Evolutionary conservation across 2,113 vertebrate genomes (phyloP).

Genomic region (Abramis brama): DNA sequence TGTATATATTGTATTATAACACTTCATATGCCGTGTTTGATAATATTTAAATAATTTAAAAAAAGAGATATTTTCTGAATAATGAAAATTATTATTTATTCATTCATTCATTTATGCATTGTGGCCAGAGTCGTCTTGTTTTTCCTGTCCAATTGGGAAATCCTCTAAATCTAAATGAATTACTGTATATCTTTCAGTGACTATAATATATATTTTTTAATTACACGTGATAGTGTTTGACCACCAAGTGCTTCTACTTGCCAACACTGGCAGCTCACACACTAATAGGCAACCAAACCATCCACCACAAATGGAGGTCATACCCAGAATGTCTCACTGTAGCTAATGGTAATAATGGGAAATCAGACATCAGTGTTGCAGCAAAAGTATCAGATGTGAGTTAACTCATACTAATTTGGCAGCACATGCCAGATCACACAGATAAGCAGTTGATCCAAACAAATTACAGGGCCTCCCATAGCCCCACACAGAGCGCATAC

Average conservation of each 20-base stretch:
- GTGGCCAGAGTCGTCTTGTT: too few species aligned
- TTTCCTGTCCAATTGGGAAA: too few species aligned
- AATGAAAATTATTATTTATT: too few species aligned
- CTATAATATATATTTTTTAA: background rate
- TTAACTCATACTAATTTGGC: constrained; percentile 39
- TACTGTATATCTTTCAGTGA: background rate
- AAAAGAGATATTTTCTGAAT: too few species aligned
- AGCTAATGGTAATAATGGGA: constrained; percentile 41
- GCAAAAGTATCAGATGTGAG: background rate
- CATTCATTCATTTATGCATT: too few species aligned
- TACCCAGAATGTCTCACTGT: constrained; percentile 39
- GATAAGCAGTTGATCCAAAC: constrained; percentile 19
- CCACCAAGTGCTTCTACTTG: constrained; percentile 23
- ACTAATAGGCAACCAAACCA: constrained; percentile 31
- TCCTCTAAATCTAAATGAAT: background rate
- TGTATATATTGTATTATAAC: background rate
- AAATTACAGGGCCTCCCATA: background rate
- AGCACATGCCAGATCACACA: constrained; percentile 13
- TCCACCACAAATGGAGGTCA: constrained; percentile 44
- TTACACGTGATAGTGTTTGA: constrained; percentile 20
- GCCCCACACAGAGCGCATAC: constrained; percentile 14
- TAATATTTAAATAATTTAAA: too few species aligned
- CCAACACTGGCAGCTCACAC: background rate
- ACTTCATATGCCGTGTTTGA: background rate
- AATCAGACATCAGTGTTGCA: constrained; percentile 24